Evolutionary conservation across 23 tunicate genomes (phyloP), one percentile per base, ranked within the genome.

Genomic region (Ciona savignyi): DNA sequence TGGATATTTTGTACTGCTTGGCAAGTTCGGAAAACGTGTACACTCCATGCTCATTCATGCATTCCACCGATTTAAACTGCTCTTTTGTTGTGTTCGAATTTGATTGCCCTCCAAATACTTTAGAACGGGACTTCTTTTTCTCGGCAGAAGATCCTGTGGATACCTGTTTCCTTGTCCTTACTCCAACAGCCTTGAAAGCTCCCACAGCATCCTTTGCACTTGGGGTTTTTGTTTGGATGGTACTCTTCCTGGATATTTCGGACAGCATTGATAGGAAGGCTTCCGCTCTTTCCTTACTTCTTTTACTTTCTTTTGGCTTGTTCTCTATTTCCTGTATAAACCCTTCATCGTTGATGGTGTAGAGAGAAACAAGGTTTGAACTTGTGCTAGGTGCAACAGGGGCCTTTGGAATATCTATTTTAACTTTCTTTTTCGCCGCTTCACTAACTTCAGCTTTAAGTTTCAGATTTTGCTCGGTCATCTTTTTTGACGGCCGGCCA

Each of bases 401-500:
- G 34, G 70, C 42, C 31, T 69, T 69, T 19, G 49, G 80, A 4
- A 26, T 70, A 0, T 29, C 30, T 63, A 51, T 71, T 2, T 33
- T 63, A 0, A 26, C 71, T 0, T 35, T 56, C 51, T 69, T 68
- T 11, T 70, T 33, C 2, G 63, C 51, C 2, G 65, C 78, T 42
- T 42, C 11, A 9, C 9, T 6, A 4, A 66, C 75, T 4, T 33
- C 32, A 25, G 83, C 51, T 56, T 90, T 90, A 32, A 80, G 77
- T 70, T 85, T 91, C 51, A 91, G 63, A 73, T 91, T 91, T 0
- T 64, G 72, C 42, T 85, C 83, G 60, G 83, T 76, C 86, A 85
- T 91, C 56, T 91, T 84, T 35, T 91, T 91, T 21, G 97, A 91
- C 6, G 97, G 97, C 11, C 97, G 83, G 1, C 97, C 97, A 25